These are phyloP conservation scores for Megatriorchis doriae DNA, from an alignment of 2,113 vertebrate genomes.

Conservation along the genomic window DNA sequence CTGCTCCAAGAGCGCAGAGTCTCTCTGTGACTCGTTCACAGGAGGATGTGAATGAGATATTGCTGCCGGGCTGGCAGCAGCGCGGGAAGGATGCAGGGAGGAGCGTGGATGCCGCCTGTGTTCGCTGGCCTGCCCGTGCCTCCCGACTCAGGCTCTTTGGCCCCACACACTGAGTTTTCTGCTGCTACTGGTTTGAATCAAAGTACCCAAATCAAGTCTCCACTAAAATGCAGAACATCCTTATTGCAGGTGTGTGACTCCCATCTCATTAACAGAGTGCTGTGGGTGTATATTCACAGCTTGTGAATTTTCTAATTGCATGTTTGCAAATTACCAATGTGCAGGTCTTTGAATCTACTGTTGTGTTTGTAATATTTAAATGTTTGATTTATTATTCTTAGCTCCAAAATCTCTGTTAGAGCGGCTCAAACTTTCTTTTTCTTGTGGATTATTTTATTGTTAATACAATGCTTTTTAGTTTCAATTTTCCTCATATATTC, in stretches of 20 bases:
- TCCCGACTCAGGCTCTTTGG: neutral
- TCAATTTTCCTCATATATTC: neutral
- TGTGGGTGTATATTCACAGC: neutral
- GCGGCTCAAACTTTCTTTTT: neutral
- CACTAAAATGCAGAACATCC: neutral
- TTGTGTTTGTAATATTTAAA: neutral
- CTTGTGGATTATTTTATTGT: neutral
- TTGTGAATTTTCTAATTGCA: neutral
- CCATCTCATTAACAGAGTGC: neutral
- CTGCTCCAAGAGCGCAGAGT: fast-evolving
- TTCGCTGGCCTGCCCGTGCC: neutral
- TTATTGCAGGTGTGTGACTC: neutral
- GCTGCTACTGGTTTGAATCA: neutral
- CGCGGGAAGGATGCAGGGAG: neutral
- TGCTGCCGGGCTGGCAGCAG: neutral
- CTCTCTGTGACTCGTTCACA: fast-evolving
- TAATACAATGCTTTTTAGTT: neutral
- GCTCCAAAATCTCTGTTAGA: neutral
- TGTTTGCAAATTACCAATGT: neutral
- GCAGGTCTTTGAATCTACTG: neutral
- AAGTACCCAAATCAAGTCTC: neutral
- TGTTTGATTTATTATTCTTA: neutral
- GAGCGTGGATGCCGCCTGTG: fast-evolving
- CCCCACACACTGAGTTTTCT: neutral
- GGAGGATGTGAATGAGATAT: neutral